Evolutionary conservation across 2,797 vertebrate genomes (phyloP).

Genomic region (Mormyrus hasselquistii): DNA sequence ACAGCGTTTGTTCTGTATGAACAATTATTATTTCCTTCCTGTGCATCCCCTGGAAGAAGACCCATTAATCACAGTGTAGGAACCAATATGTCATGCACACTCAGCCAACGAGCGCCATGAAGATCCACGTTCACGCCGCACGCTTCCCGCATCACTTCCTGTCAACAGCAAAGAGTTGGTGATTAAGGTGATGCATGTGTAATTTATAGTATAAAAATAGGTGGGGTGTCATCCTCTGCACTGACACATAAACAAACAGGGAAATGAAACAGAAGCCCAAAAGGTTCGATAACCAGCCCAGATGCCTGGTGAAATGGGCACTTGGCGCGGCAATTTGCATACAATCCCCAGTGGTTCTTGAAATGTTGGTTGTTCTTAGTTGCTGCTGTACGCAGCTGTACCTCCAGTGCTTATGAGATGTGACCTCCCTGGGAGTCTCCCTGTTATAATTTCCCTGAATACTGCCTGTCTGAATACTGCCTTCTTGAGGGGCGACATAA

Average conservation of each 20-base stretch:
- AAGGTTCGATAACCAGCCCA: background rate
- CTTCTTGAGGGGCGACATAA: background rate
- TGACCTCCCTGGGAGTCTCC: background rate
- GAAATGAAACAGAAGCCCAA: background rate
- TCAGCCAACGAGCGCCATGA: background rate
- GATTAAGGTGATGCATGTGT: background rate
- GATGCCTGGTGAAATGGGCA: background rate
- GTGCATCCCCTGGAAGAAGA: background rate
- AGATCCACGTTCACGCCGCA: background rate
- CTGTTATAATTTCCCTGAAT: background rate
- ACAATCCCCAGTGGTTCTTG: background rate
- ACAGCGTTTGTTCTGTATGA: background rate
- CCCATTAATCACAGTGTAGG: background rate
- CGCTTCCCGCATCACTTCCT: background rate
- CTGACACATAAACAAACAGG: background rate
- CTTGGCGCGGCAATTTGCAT: background rate
- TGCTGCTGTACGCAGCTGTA: background rate
- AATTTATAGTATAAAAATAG: background rate
- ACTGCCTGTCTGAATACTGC: background rate
- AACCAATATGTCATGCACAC: background rate
- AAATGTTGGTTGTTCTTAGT: background rate
- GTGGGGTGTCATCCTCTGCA: background rate
- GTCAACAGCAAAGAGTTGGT: background rate
- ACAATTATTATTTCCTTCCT: conserved; percentile 9
- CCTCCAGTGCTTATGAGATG: background rate